phyloP scores from a whole-genome alignment of 1,140 invertebrate species.

The Idris sp. region DNA sequence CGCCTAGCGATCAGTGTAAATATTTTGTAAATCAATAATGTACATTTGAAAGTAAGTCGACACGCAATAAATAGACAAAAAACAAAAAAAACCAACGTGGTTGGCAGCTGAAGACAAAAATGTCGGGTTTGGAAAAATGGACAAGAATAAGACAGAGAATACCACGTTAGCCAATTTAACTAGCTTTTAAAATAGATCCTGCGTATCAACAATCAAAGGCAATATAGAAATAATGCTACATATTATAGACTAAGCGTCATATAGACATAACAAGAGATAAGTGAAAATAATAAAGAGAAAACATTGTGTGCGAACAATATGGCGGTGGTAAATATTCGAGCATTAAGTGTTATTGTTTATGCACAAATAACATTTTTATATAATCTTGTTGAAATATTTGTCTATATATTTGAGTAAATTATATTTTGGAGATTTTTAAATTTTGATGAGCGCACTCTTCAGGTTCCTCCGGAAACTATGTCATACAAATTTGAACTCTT shows the following conservation, averaged over 20 bases:
- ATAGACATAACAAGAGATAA: slow-evolving; percentile 38
- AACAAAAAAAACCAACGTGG: too few species aligned
- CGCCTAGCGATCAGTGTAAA: slow-evolving; percentile 53
- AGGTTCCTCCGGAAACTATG: too few species aligned
- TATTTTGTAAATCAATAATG: slow-evolving; percentile 57
- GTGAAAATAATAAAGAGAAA: slow-evolving; percentile 5
- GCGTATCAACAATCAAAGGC: slow-evolving; percentile 71
- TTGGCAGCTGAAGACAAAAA: too few species aligned
- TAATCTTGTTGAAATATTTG: too few species aligned
- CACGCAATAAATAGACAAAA: slow-evolving; percentile 43
- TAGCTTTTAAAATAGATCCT: slow-evolving; percentile 61
- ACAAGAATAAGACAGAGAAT: not conserved
- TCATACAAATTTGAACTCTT: too few species aligned
- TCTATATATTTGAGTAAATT: too few species aligned
- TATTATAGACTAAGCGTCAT: slow-evolving; percentile 56
- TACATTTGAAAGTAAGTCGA: slow-evolving; percentile 52
- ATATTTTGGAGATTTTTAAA: too few species aligned
- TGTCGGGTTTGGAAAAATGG: too few species aligned
- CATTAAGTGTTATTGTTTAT: slow-evolving; percentile 15
- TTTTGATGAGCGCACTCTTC: too few species aligned
- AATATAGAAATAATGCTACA: slow-evolving; percentile 58
- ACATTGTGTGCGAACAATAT: slow-evolving; percentile 30
- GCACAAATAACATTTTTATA: slow-evolving; percentile 18
- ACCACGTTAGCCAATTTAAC: slow-evolving; percentile 48
- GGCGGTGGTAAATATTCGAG: slow-evolving; percentile 1